phyloP scores from a whole-genome alignment of 1,140 invertebrate species.

The Uloborus diversus region DNA sequence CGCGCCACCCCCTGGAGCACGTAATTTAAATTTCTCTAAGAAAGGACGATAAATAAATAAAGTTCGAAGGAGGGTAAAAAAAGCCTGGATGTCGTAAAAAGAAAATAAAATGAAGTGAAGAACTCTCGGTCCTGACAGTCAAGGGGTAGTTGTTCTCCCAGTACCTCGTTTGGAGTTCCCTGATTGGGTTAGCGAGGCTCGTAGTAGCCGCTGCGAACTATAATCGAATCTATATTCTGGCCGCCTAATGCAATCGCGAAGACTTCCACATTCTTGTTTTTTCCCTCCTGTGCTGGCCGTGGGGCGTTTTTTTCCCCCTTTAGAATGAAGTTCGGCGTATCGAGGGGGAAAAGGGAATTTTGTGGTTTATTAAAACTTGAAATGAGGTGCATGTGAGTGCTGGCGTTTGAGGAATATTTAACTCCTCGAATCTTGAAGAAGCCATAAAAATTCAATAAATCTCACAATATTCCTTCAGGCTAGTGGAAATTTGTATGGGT shows the following conservation, averaged over 20 bases:
- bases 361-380: no score
- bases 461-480: no score
- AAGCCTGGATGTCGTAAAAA: constrained; percentile 8
- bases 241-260: constrained; percentile 26
- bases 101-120: constrained; percentile 26
- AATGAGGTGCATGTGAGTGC: no score
- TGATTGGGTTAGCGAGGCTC: constrained; percentile 26
- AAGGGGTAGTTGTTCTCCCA: not conserved
- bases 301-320: not conserved
- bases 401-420: no score
- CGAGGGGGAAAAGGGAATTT: not conserved
- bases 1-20: not conserved
- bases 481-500: no score
- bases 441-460: no score
- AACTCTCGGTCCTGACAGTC: constrained; percentile 1
- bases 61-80: not conserved
- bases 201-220: not conserved
- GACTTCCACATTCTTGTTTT: not conserved
- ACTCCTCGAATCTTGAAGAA: no score
- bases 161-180: constrained; percentile 14
- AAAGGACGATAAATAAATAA: not conserved
- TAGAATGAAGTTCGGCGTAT: not conserved
- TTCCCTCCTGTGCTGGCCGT: no score
- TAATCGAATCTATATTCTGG: constrained; percentile 43
- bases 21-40: constrained; percentile 26